Evolutionary conservation across 2,888 invertebrate genomes (phyloP).

Genomic region (Ichneumoninae sp.): DNA sequence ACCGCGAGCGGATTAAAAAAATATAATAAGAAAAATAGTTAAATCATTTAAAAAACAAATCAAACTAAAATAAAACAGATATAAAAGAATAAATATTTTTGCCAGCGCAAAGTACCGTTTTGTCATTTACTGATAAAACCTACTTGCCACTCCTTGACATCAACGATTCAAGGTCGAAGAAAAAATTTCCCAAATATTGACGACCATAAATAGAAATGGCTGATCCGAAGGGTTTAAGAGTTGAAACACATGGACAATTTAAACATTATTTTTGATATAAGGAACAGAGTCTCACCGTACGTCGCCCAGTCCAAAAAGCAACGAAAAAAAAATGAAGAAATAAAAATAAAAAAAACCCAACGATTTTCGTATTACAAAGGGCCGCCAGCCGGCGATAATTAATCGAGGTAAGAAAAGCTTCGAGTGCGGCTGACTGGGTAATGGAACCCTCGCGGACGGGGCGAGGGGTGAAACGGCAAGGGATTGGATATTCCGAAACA

Average conservation of each 20-base stretch:
- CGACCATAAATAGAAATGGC: not conserved
- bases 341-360: not conserved
- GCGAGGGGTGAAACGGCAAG: not conserved
- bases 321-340: not conserved
- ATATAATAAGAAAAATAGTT: too few relatives aligned
- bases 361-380: conserved; percentile 14
- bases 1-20: too few relatives aligned
- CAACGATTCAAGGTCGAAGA: not conserved
- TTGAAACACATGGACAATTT: not conserved
- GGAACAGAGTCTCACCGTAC: not conserved
- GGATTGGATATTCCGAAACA: conserved; percentile 32
- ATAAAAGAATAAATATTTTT: too few relatives aligned
- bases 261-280: not conserved
- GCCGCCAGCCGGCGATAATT: conserved; percentile 74
- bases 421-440: conserved; percentile 43
- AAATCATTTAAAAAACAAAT: too few relatives aligned
- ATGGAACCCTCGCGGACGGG: conserved; percentile 13
- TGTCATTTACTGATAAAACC: not conserved
- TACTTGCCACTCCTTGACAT: not conserved
- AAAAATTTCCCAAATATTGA: not conserved
- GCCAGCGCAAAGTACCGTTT: not conserved
- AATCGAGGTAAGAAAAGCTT: conserved; percentile 81
- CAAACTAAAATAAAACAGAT: too few relatives aligned
- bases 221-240: not conserved
- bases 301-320: not conserved